Evolutionary conservation across 35 echinoderm and acorn worm genomes (phyloP).

Genomic region (Heliocidaris tuberculata): DNA sequence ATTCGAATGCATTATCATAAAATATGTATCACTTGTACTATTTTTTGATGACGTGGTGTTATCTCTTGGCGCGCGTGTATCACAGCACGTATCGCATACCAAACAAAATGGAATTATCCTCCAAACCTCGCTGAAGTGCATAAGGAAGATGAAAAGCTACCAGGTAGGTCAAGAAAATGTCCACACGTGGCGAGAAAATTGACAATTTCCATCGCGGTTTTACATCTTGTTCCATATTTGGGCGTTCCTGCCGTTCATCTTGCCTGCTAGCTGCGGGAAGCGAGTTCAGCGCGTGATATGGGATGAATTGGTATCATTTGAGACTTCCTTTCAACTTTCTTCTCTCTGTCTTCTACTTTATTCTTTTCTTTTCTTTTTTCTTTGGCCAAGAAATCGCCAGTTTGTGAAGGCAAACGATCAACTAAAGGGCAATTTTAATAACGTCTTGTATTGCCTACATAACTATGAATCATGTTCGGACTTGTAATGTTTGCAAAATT

Average conservation of each 20-base stretch:
- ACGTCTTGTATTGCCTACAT: no score
- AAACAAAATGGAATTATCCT: not conserved
- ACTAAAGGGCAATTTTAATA: no score
- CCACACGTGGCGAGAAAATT: conserved; percentile 17
- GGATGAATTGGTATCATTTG: not conserved
- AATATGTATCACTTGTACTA: no score
- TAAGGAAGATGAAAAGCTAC: not conserved
- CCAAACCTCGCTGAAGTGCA: not conserved
- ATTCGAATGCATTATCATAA: no score
- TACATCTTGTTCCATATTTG: not conserved
- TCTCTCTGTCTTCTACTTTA: not conserved
- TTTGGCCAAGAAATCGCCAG: no score
- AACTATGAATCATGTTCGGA: no score
- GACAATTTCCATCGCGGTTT: conserved; percentile 6
- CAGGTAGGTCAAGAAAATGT: not conserved
- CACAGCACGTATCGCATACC: not conserved
- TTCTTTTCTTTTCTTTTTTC: no score
- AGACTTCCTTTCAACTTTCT: not conserved
- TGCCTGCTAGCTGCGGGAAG: not conserved
- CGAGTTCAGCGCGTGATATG: not conserved
- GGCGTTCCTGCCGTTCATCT: not conserved
- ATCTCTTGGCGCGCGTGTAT: not conserved
- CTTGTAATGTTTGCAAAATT: no score
- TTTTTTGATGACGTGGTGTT: not conserved
- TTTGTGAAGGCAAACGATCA: no score